These are phyloP conservation scores for Agelas oroides DNA, from an alignment of 37 sponge, comb jelly and placozoan species.

Conservation along the genomic window DNA sequence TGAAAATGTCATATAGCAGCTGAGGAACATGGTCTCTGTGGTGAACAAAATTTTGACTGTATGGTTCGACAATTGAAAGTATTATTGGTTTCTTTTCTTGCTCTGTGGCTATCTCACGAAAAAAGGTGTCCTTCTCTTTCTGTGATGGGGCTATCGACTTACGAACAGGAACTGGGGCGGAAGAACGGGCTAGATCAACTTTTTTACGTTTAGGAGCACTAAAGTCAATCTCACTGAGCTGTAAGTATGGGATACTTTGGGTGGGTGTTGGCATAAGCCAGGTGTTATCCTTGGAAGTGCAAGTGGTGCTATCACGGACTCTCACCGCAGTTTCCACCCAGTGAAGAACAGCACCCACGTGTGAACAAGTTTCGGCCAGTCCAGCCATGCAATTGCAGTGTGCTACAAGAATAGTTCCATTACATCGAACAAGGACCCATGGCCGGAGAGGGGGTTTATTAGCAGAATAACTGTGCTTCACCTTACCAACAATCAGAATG, in stretches of 20 bases:
- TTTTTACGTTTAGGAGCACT: conserved; percentile 11
- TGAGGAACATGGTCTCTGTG: conserved; percentile 22
- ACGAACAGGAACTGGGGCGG: neutral
- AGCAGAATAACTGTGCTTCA: conserved; percentile 50
- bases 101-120: neutral
- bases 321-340: conserved; percentile 52
- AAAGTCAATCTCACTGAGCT: conserved; percentile 30
- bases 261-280: conserved; percentile 48
- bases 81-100: conserved; percentile 11
- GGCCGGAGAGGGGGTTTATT: conserved; percentile 42
- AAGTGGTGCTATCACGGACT: conserved; percentile 25
- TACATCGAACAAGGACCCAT: conserved; percentile 30
- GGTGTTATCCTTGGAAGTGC: conserved; percentile 34
- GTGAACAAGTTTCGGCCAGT: conserved; percentile 45
- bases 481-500: conserved; percentile 41
- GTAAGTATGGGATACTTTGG: conserved; percentile 20
- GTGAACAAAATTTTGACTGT: conserved; percentile 12
- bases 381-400: conserved; percentile 61
- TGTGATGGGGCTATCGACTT: neutral
- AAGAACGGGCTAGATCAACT: neutral
- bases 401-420: conserved; percentile 32
- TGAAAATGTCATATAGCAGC: conserved; percentile 8
- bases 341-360: conserved; percentile 52
- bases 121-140: neutral
- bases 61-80: conserved; percentile 26